These are phyloP conservation scores for Sminthopsis crassicaudata DNA, from an alignment of 2,113 vertebrate species.

Conservation along the genomic window DNA sequence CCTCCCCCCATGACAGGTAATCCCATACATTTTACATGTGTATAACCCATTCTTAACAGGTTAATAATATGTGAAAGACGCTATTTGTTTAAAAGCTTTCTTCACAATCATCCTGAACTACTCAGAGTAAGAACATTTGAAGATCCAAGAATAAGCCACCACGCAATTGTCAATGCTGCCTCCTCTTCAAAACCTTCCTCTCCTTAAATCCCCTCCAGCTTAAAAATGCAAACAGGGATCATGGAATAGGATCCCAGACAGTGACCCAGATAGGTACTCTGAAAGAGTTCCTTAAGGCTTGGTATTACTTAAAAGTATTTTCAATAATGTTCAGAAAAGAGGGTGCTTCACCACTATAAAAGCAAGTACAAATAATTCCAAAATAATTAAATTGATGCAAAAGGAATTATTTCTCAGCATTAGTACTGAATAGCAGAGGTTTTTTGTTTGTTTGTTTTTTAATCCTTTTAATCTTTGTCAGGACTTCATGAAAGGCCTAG, in stretches of 20 bases:
- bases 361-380: background rate
- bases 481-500: background rate
- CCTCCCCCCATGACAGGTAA: too few relatives aligned
- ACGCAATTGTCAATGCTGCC: background rate
- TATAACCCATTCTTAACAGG: background rate
- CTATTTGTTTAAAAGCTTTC: background rate
- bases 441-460: background rate
- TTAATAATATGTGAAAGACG: background rate
- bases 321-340: background rate
- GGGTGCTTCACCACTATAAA: background rate
- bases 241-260: background rate
- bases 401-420: background rate
- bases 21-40: too few relatives aligned
- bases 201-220: background rate
- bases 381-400: background rate
- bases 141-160: background rate
- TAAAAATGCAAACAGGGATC: background rate
- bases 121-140: background rate
- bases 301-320: background rate
- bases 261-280: background rate
- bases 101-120: background rate
- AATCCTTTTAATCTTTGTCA: background rate
- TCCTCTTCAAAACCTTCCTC: background rate
- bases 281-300: background rate
- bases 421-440: background rate